Conservation (phyloP, 2,797 vertebrate genomes). For the Epinephelus awoara region DNA sequence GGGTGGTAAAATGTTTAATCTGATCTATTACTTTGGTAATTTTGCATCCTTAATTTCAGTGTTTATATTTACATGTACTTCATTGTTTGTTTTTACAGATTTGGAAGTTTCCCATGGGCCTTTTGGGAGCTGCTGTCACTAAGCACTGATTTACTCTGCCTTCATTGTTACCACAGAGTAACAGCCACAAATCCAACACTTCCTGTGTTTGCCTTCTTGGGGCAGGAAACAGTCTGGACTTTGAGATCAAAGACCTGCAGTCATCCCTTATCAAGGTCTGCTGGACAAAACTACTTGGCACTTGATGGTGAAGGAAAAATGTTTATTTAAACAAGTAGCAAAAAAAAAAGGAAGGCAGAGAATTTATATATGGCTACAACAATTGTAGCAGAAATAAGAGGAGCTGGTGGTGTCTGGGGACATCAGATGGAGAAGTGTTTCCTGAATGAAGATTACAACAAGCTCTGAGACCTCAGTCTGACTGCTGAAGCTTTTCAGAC, state of each 20-base stretch:
- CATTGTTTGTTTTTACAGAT: slow-evolving; percentile 18
- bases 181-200: slow-evolving; percentile 53
- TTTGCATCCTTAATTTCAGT: background rate
- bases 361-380: slow-evolving; percentile 2
- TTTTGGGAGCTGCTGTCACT: slow-evolving; percentile 40
- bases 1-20: background rate
- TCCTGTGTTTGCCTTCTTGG: slow-evolving; percentile 74
- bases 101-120: slow-evolving; percentile 54
- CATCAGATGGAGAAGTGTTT: slow-evolving; percentile 41
- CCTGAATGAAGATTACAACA: slow-evolving; percentile 31
- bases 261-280: slow-evolving; percentile 44
- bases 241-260: slow-evolving; percentile 65
- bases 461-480: background rate
- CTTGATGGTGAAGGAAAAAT: slow-evolving; percentile 3
- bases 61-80: background rate
- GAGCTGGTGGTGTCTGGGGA: slow-evolving; percentile 41
- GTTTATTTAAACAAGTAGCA: slow-evolving; percentile 42
- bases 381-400: slow-evolving; percentile 12
- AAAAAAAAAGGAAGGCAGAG: slow-evolving; percentile 2
- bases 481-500: background rate
- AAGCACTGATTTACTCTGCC: slow-evolving; percentile 51
- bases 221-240: slow-evolving; percentile 71
- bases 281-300: slow-evolving; percentile 31
- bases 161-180: slow-evolving; percentile 56
- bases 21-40: background rate